Evolutionary conservation across 1,140 invertebrate species (phyloP).

Genomic region (Pogonomyrmex californicus): DNA sequence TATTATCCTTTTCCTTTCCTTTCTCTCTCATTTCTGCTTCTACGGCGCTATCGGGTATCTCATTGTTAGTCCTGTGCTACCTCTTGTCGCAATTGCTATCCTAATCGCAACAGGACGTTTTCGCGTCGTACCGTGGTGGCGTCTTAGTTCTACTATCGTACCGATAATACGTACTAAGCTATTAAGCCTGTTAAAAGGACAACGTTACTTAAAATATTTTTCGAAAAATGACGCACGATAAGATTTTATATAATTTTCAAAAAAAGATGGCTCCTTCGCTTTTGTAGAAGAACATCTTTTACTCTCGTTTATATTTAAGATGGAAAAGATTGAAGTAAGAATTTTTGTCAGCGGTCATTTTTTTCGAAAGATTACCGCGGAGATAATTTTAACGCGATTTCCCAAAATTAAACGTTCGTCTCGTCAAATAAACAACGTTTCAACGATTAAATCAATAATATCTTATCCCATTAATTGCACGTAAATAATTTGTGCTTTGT

Average conservation of each 20-base stretch:
- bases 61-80: slow-evolving; percentile 84
- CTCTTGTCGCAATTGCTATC: slow-evolving; percentile 78
- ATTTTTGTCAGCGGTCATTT: neutral
- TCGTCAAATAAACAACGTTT: too few relatives aligned
- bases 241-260: neutral
- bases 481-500: slow-evolving; percentile 5
- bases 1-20: slow-evolving; percentile 15
- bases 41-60: slow-evolving; percentile 67
- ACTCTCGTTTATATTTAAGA: neutral
- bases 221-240: neutral
- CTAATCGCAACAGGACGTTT: slow-evolving; percentile 84
- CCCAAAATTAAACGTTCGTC: neutral
- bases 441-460: neutral
- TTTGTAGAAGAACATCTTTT: neutral
- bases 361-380: neutral
- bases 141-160: slow-evolving; percentile 36
- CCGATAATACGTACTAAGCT: neutral
- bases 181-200: neutral
- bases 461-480: neutral
- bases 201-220: neutral
- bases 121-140: slow-evolving; percentile 79
- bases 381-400: neutral
- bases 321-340: neutral
- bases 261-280: neutral
- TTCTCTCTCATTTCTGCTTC: slow-evolving; percentile 9